Evolutionary conservation across 2,113 vertebrate species (phyloP), one percentile per base, ranked within the genome.

Genomic region (Cinclus mexicanus): DNA sequence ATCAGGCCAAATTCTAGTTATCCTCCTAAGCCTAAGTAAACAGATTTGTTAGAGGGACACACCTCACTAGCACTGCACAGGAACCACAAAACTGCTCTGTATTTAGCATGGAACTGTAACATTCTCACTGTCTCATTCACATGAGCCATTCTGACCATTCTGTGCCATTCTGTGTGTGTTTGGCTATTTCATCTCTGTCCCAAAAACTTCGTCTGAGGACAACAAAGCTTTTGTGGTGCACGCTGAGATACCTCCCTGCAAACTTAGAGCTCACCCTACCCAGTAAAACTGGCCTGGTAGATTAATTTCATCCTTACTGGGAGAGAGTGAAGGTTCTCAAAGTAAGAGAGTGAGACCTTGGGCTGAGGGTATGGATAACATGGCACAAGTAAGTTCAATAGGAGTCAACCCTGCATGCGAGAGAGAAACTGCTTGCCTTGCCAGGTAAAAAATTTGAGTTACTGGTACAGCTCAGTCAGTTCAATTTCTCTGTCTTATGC

Each of bases 51-150:
- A 29, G 25, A 14, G 25, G 11, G 12, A 4, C 23, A 75, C 29
- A 65, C 4, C 8, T 74, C 56, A 56, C 20, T 24, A 53, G 6
- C 2, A 1, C 31, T 53, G 39, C 31, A 61, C 7, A 67, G 75
- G 39, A 61, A 44, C 33, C 42, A 70, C 47, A 57, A 9, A 63
- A 71, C 24, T 79, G 26, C 24, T 81, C 31, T 47, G 17, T 78
- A 37, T 65, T 82, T 65, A 65, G 33, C 28, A 67, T 39, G 39
- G 56, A 77, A 75, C 4, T 9, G 1, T 33, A 53, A 75, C 52
- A 65, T 50, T 75, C 42, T 47, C 0, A 0, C 8, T 0, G 0
- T 49, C 42, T 59, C 1, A 0, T 52, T 87, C 79, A 26, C 3
- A 4, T 1, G 14, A 93, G 44, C 44, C 14, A 24, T 47, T 69